phyloP scores from a whole-genome alignment of 2,888 invertebrate genomes.

The Baccha elongata region DNA sequence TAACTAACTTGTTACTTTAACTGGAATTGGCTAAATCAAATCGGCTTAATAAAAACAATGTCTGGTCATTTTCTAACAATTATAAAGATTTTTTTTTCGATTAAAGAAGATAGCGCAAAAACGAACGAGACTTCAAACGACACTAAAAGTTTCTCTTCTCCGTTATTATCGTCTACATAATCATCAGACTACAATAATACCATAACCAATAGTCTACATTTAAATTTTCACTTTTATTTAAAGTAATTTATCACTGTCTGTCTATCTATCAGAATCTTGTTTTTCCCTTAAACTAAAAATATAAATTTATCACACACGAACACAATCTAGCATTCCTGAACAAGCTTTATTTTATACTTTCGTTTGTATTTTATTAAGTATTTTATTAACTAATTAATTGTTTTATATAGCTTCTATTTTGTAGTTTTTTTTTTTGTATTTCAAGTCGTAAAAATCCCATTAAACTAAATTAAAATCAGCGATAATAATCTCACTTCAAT shows the following conservation, averaged over 20 bases:
- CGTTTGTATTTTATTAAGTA: constrained; percentile 13
- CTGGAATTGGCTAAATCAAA: too few species aligned
- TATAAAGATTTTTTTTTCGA: constrained; percentile 49
- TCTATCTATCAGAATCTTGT: constrained; percentile 60
- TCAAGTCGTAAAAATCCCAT: constrained; percentile 2
- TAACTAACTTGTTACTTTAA: too few species aligned
- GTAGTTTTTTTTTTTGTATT: constrained; percentile 24
- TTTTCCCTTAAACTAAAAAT: constrained; percentile 60
- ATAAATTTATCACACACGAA: constrained; percentile 43
- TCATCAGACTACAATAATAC: constrained; percentile 32
- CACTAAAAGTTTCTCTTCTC: constrained; percentile 70
- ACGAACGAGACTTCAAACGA: constrained; percentile 25
- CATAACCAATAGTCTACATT: constrained; percentile 68
- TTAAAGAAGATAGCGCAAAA: constrained; percentile 45
- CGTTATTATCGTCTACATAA: constrained; percentile 56
- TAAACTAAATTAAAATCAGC: background rate
- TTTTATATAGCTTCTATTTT: background rate
- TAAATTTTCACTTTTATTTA: constrained; percentile 71
- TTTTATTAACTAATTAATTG: constrained; percentile 70
- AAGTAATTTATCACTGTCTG: constrained; percentile 72
- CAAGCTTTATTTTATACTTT: constrained; percentile 55
- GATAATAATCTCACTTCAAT: background rate
- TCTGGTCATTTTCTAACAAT: constrained; percentile 65
- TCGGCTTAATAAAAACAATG: constrained; percentile 17
- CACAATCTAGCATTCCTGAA: constrained; percentile 62